phyloP scores from a whole-genome alignment of 2,888 invertebrate genomes.

The Furcula furcula region DNA sequence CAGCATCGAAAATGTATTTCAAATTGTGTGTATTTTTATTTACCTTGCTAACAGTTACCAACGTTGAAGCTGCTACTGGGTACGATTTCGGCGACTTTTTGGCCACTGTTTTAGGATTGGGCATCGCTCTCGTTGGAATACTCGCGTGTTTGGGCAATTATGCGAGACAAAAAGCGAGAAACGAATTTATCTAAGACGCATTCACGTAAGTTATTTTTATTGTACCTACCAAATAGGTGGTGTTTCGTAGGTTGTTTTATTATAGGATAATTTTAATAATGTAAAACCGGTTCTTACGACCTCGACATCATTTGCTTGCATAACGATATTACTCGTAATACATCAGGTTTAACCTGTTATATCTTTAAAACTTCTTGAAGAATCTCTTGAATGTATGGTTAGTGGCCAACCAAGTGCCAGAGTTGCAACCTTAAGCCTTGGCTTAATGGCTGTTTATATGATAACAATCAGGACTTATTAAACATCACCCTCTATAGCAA shows the following conservation, averaged over 20 bases:
- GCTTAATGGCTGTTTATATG: no score
- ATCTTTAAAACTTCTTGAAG: no score
- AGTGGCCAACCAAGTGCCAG: no score
- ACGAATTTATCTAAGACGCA: constrained; percentile 66
- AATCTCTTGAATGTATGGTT: no score
- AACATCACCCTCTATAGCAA: no score
- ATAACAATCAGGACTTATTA: no score
- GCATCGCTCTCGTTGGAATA: constrained; percentile 82
- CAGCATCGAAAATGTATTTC: constrained; percentile 64
- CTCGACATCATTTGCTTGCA: background rate
- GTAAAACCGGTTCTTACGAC: background rate
- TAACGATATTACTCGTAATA: background rate
- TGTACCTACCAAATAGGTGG: no score
- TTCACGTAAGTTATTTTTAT: constrained; percentile 34
- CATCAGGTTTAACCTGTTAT: no score
- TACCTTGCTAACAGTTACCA: constrained; percentile 55
- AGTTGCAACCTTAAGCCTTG: no score
- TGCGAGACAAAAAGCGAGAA: constrained; percentile 82
- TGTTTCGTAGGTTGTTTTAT: no score
- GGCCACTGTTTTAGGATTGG: constrained; percentile 83
- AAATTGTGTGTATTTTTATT: constrained; percentile 58
- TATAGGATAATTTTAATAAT: background rate
- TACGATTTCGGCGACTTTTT: constrained; percentile 86
- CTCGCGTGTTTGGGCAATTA: constrained; percentile 86
- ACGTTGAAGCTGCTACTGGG: constrained; percentile 75